A percentile compares a stretch with the other conserved stretches of the same genome.
phyloP scores from a whole-genome alignment of 2,113 vertebrate genomes.

The Anarhynchus alexandrinus region DNA sequence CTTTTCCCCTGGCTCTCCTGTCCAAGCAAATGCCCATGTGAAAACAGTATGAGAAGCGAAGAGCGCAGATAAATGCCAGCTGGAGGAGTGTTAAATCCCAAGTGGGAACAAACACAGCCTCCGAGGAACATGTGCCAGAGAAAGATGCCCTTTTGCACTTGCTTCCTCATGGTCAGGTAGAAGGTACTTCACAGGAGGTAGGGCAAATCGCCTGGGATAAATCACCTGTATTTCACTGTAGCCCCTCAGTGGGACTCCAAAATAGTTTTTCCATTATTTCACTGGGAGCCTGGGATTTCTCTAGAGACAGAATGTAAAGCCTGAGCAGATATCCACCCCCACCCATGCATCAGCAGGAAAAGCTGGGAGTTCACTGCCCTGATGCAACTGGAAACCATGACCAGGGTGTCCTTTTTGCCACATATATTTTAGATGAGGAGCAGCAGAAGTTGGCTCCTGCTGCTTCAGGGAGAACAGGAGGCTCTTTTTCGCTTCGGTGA shows the following conservation, averaged over 20 bases:
- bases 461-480: not conserved
- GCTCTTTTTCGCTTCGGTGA: not conserved
- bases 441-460: not conserved
- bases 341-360: not conserved
- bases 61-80: not conserved
- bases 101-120: not conserved
- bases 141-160: not conserved
- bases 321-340: not conserved
- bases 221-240: not conserved
- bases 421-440: not conserved
- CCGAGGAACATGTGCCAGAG: not conserved
- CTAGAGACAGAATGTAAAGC: not conserved
- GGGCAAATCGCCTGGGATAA: not conserved
- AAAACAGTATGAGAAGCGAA: fast-evolving
- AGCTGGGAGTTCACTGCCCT: not conserved
- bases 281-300: not conserved
- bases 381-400: not conserved
- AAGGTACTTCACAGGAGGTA: not conserved
- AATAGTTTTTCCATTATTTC: not conserved
- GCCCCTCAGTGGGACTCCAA: not conserved
- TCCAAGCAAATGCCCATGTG: not conserved
- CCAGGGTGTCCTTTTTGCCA: not conserved
- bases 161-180: not conserved
- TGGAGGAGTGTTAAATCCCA: not conserved
- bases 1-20: not conserved